Conservation (phyloP, 2,797 vertebrate genomes). For the Moxostoma hubbsi region DNA sequence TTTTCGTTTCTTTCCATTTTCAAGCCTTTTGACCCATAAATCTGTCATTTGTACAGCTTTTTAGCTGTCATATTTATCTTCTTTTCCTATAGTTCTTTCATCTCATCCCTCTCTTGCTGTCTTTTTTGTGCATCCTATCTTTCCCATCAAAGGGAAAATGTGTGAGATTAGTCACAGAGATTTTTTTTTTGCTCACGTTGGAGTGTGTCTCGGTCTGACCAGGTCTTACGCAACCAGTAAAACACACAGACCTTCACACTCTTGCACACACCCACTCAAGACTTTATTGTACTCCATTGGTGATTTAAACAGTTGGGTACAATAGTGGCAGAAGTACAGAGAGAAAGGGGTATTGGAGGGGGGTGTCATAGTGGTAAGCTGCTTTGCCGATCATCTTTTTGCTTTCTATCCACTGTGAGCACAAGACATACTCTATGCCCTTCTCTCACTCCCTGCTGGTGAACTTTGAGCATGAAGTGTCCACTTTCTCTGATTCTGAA, state of each 20-base stretch:
- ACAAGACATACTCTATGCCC: background rate
- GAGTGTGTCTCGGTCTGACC: slow-evolving; percentile 51
- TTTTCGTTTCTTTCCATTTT: slow-evolving; percentile 10
- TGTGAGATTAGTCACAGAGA: slow-evolving; percentile 79
- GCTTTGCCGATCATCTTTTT: slow-evolving; percentile 41
- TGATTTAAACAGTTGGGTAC: slow-evolving; percentile 33
- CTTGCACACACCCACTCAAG: slow-evolving; percentile 17
- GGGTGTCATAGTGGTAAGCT: background rate
- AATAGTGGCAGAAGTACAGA: slow-evolving; percentile 36
- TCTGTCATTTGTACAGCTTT: slow-evolving; percentile 1
- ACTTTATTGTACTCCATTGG: background rate
- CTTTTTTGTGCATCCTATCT: slow-evolving; percentile 11
- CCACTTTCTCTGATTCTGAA: background rate
- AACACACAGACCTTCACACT: slow-evolving; percentile 1
- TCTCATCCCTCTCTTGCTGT: slow-evolving; percentile 25
- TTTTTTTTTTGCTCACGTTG: slow-evolving; percentile 55
- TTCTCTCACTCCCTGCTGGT: slow-evolving; percentile 24
- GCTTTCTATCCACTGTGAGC: slow-evolving; percentile 7
- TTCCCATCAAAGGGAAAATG: slow-evolving; percentile 37
- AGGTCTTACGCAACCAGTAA: slow-evolving; percentile 21
- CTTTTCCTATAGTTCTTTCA: slow-evolving; percentile 22
- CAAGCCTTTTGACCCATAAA: slow-evolving; percentile 21
- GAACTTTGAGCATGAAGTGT: background rate
- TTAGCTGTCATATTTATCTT: background rate
- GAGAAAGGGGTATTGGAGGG: slow-evolving; percentile 3